Evolutionary conservation across 2,888 invertebrate genomes (phyloP).

Genomic region (Mimumesa dahlbomi): DNA sequence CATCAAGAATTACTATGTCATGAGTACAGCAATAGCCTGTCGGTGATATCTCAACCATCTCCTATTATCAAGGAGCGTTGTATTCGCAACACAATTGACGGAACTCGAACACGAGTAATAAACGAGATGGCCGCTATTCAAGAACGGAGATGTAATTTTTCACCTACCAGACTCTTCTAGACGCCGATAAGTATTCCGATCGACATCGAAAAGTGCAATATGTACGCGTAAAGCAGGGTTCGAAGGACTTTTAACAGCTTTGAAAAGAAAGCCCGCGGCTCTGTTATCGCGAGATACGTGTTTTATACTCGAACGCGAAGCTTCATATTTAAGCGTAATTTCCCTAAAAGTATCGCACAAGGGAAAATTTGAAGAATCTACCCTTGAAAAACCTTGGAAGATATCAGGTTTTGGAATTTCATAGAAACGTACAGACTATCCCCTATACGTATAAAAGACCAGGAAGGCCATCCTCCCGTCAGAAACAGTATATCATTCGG

Average conservation of each 20-base stretch:
- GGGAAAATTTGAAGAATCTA: too few relatives aligned
- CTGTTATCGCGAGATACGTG: too few relatives aligned
- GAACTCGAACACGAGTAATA: too few relatives aligned
- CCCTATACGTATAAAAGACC: conserved; percentile 39
- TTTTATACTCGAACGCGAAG: too few relatives aligned
- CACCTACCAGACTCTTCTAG: conserved; percentile 2
- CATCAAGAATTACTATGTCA: conserved; percentile 58
- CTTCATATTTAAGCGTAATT: background rate
- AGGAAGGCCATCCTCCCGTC: conserved; percentile 39
- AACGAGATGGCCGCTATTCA: conserved; percentile 14
- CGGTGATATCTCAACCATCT: conserved; percentile 48
- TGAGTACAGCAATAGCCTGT: conserved; percentile 43
- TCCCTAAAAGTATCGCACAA: background rate
- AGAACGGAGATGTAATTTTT: conserved; percentile 18
- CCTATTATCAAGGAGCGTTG: conserved; percentile 41
- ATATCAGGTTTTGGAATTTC: conserved; percentile 41
- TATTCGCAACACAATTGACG: conserved; percentile 30
- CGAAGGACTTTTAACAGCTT: too few relatives aligned
- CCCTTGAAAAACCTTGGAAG: too few relatives aligned
- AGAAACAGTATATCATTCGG: conserved; percentile 61
- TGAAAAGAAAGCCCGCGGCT: too few relatives aligned
- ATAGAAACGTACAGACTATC: conserved; percentile 36
- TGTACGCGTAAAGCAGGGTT: too few relatives aligned
- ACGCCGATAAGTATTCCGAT: background rate
- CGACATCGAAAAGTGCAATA: background rate